These are phyloP conservation scores for Euphydryas editha DNA, from an alignment of 2,888 invertebrate genomes.

Conservation along the genomic window DNA sequence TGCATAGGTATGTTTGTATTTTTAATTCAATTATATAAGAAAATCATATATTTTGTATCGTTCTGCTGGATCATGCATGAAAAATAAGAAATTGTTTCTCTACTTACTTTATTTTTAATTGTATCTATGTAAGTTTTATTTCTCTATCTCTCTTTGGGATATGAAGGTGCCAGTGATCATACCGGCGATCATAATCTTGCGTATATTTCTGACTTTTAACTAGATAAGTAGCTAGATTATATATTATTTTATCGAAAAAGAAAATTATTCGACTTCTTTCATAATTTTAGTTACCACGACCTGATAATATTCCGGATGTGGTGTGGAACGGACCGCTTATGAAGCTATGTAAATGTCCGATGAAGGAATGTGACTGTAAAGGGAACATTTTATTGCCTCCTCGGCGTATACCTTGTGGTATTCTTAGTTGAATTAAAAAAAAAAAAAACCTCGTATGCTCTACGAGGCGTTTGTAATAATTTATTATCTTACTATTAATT, in stretches of 20 bases:
- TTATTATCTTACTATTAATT: too few relatives aligned
- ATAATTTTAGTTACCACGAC: slow-evolving; percentile 12
- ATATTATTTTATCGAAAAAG: not conserved
- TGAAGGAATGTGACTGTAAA: slow-evolving; percentile 38
- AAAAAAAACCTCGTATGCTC: not conserved
- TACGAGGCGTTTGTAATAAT: not conserved
- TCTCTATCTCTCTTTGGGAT: too few relatives aligned
- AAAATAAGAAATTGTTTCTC: too few relatives aligned
- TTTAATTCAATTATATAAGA: too few relatives aligned
- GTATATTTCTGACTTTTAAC: too few relatives aligned
- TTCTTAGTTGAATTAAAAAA: not conserved
- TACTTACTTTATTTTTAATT: too few relatives aligned
- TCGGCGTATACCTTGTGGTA: slow-evolving; percentile 39
- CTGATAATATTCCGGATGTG: slow-evolving; percentile 23
- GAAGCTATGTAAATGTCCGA: slow-evolving; percentile 37
- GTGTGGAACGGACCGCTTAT: slow-evolving; percentile 31
- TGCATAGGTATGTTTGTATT: too few relatives aligned
- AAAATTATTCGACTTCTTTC: not conserved
- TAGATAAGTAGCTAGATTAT: not conserved
- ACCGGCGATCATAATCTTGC: too few relatives aligned
- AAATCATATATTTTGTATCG: too few relatives aligned
- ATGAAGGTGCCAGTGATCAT: too few relatives aligned
- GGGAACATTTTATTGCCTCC: slow-evolving; percentile 37
- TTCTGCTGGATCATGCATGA: too few relatives aligned
- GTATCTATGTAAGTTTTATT: too few relatives aligned